These are phyloP conservation scores for Hystrix brachyura DNA, from an alignment of 2,113 vertebrate species.

Conservation along the genomic window DNA sequence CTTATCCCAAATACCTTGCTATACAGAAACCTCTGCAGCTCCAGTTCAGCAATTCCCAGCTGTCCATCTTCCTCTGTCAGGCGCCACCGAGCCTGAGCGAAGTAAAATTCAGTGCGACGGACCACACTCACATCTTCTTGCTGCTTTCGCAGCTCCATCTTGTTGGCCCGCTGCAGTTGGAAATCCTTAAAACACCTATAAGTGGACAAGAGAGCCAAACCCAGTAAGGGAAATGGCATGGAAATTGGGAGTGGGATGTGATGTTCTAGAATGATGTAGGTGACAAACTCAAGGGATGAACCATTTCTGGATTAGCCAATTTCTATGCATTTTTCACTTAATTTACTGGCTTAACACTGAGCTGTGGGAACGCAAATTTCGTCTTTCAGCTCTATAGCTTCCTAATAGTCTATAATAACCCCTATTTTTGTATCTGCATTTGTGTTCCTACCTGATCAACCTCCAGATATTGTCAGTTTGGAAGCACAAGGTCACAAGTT, in stretches of 20 bases:
- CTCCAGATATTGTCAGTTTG: conserved; percentile 54
- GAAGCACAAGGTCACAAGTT: conserved; percentile 26
- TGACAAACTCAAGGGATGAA: background rate
- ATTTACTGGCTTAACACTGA: background rate
- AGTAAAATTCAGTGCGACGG: conserved; percentile 97
- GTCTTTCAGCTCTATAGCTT: conserved; percentile 43
- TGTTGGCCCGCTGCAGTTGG: conserved; percentile 97
- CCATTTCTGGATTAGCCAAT: conserved; percentile 2
- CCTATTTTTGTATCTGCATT: background rate
- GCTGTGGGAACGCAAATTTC: background rate
- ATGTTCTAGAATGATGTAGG: conserved; percentile 20
- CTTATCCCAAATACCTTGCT: conserved; percentile 93
- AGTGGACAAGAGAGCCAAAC: conserved; percentile 37
- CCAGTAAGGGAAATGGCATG: background rate
- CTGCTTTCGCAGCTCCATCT: conserved; percentile 97
- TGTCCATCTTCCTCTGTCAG: conserved; percentile 98
- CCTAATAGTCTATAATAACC: conserved; percentile 14
- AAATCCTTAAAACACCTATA: conserved; percentile 98
- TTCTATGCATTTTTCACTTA: background rate
- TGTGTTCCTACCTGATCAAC: conserved; percentile 3
- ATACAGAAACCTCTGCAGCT: conserved; percentile 98
- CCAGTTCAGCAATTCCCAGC: conserved; percentile 97
- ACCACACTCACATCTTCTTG: conserved; percentile 97
- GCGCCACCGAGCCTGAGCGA: conserved; percentile 98
- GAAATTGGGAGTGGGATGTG: background rate